These are phyloP conservation scores for Bryconaethiops microstoma DNA, from an alignment of 2,797 vertebrate genomes.

Conservation along the genomic window DNA sequence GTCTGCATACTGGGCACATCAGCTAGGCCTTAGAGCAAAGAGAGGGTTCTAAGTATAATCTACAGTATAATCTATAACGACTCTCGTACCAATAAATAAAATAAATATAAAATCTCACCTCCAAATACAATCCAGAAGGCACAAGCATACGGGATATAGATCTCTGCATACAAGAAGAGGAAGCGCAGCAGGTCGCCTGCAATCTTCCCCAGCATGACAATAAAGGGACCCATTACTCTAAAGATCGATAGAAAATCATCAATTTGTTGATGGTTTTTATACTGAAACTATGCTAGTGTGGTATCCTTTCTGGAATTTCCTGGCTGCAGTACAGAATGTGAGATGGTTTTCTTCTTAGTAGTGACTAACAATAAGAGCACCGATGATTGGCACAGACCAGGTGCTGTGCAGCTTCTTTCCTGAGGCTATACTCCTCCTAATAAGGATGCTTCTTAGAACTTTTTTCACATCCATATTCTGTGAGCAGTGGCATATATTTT, in stretches of 20 bases:
- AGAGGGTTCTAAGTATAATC: neutral
- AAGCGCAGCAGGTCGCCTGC: conserved; percentile 71
- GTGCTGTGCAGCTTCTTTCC: neutral
- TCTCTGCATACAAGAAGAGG: conserved; percentile 75
- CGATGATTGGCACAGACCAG: neutral
- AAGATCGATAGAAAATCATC: neutral
- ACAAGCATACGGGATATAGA: conserved; percentile 75
- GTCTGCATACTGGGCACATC: conserved; percentile 73
- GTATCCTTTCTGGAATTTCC: neutral
- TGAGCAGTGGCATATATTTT: too few species aligned
- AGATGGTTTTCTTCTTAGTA: neutral
- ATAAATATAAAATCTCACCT: conserved; percentile 57
- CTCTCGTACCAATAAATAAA: neutral
- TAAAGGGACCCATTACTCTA: conserved; percentile 75
- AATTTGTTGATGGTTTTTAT: neutral
- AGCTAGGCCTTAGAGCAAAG: conserved; percentile 52
- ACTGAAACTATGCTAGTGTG: neutral
- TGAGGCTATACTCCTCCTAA: neutral
- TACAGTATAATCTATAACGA: neutral
- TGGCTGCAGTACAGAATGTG: neutral
- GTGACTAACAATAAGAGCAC: neutral
- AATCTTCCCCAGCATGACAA: conserved; percentile 74
- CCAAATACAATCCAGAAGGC: conserved; percentile 80
- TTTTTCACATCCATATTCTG: neutral
- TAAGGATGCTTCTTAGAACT: neutral